Evolutionary conservation across 2,113 vertebrate genomes (phyloP).

Genomic region (Lynx canadensis): DNA sequence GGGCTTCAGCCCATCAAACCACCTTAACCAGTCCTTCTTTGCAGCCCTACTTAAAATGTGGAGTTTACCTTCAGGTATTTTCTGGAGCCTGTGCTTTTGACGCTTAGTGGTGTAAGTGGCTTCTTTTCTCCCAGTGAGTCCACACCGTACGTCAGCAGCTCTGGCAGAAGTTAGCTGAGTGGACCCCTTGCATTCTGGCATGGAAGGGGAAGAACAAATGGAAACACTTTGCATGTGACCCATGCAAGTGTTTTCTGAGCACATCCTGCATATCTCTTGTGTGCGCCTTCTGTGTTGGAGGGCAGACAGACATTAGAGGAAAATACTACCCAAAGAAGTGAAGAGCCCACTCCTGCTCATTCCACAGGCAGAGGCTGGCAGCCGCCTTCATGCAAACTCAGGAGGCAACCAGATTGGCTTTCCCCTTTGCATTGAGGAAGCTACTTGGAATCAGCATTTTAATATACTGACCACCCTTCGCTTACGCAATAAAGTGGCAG

Average conservation of each 20-base stretch:
- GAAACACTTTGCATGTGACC: neutral
- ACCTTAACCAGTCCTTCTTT: neutral
- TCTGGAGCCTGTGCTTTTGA: neutral
- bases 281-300: neutral
- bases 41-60: neutral
- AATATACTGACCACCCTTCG: neutral
- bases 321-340: neutral
- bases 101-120: accelerated
- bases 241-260: neutral
- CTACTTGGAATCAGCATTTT: neutral
- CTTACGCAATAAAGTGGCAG: neutral
- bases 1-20: neutral
- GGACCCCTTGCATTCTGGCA: accelerated
- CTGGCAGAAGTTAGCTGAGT: neutral
- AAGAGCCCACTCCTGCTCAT: neutral
- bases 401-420: neutral
- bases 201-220: neutral
- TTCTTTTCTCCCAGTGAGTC: neutral
- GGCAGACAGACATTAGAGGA: neutral
- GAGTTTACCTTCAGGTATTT: neutral
- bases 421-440: neutral
- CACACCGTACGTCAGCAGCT: neutral
- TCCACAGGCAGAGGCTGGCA: neutral
- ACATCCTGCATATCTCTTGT: neutral
- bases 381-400: neutral